Base-by-base conservation (phyloP, 1,140 invertebrate species). In the Ptiloglossa arizonensis region DNA sequence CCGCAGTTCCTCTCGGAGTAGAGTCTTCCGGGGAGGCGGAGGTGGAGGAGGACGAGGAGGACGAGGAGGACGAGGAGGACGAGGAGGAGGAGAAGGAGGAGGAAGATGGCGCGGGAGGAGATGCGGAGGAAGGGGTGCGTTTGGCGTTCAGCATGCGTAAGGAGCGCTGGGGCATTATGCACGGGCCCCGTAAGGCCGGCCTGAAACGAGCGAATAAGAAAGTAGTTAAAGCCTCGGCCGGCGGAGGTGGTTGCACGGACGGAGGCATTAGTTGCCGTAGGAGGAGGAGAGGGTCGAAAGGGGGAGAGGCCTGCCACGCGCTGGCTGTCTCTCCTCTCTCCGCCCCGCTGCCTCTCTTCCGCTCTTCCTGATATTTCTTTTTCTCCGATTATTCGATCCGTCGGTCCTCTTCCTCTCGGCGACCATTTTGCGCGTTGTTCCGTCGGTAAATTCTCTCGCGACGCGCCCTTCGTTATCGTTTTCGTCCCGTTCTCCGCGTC, bases 1-100 rank as follows among this genome's bases (percentile, higher is more conserved):
- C 91, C 91, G 91, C 87, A 92, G 89, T 90, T 92, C 91, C 91
- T 91, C 86, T 69, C 50, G 77, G 76, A 83, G 87, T 84, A 86
- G 67, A 84, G 86, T 88, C 82, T 88, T 86, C 81, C 83, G 85
- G 82, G 82, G 87, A 84, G 77, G 54, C 54, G 64, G 66, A 80
- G 62, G 76, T 73, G 68, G 62, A 64, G 44, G 41, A n/a, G 13
- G 1, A 29, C 19, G n/a, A 4, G 19, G n/a, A n/a, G 48, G n/a
- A 50, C 19, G 22, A 22, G 48, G 1, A 22, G 48, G n/a, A 4
- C 5, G n/a, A n/a, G 48, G n/a, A 50, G 48, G 22, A 22, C 13
- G 32, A 27, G 22, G 32, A 62, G 44, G 69, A 22, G 80, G 70
- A 44, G 54, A 32, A 24, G 57, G 74, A 15, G 79, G 60, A 56